A percentile compares a stretch with the other conserved stretches of the same genome.
These are phyloP conservation scores for Catamblyrhynchus diadema DNA, from an alignment of 2,797 vertebrate species.

Conservation along the genomic window DNA sequence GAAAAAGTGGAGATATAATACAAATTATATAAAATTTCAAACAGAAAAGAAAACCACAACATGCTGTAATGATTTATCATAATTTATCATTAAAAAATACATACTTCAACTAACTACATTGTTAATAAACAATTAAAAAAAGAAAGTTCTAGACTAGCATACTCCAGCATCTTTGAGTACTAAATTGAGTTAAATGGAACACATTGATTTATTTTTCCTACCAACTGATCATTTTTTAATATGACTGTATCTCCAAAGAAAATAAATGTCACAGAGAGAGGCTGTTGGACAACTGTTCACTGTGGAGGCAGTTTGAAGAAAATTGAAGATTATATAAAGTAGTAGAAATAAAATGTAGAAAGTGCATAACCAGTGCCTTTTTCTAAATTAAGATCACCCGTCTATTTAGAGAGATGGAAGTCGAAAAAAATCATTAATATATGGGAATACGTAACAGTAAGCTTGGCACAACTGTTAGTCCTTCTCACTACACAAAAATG, in stretches of 20 bases:
- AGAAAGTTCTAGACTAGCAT: neutral
- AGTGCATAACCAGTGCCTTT: neutral
- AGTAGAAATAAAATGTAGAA: neutral
- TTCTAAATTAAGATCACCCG: neutral
- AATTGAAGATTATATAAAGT: neutral
- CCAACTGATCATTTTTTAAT: neutral
- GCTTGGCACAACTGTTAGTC: conserved; percentile 37
- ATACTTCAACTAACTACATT: neutral
- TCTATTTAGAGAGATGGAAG: neutral
- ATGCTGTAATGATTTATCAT: neutral
- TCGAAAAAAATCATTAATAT: neutral
- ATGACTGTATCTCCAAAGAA: neutral
- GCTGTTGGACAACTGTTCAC: neutral
- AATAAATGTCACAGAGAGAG: neutral
- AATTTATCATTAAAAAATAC: neutral
- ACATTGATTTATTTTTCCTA: neutral
- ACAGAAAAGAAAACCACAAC: neutral
- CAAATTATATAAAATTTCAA: neutral
- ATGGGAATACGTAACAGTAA: neutral
- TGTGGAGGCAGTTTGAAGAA: neutral
- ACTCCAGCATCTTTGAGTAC: neutral
- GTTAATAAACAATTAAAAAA: neutral
- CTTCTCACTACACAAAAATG: conserved; percentile 33
- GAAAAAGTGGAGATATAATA: neutral
- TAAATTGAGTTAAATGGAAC: neutral